phyloP scores from a whole-genome alignment of 2,888 invertebrate genomes.

The Chaetogeoica ovagalla region DNA sequence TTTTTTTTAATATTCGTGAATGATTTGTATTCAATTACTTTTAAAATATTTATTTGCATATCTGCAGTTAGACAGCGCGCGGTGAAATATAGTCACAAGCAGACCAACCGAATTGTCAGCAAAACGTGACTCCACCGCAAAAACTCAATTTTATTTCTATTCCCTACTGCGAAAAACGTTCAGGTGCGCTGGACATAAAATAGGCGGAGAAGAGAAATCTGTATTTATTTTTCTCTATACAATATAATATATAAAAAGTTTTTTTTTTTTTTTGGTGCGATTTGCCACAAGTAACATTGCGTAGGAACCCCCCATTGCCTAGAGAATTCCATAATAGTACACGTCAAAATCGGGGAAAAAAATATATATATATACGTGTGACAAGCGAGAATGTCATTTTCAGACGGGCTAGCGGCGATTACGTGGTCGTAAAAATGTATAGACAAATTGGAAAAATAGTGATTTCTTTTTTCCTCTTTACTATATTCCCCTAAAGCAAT shows the following conservation, averaged over 20 bases:
- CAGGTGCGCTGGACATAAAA: conserved; percentile 43
- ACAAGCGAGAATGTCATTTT: conserved; percentile 30
- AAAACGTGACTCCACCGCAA: conserved; percentile 38
- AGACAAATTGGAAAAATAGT: conserved; percentile 32
- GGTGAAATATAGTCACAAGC: conserved; percentile 16
- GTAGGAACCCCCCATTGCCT: not conserved
- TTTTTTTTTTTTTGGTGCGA: not conserved
- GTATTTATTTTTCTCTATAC: not conserved
- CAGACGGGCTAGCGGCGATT: conserved; percentile 18
- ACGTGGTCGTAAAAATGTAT: conserved; percentile 24
- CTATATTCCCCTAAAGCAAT: not conserved
- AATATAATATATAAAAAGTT: not conserved
- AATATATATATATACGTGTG: not conserved
- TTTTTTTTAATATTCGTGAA: not conserved
- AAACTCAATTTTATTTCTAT: conserved; percentile 41
- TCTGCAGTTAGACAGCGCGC: not conserved
- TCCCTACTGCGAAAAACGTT: conserved; percentile 38
- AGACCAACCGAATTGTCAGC: conserved; percentile 35
- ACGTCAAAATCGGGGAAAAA: conserved; percentile 39
- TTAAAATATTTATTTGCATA: conserved; percentile 3
- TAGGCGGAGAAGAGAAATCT: conserved; percentile 1
- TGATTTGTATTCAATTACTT: not conserved
- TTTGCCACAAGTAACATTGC: conserved; percentile 23
- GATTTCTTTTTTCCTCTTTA: not conserved
- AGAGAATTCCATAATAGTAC: conserved; percentile 36